Base-by-base conservation (phyloP, 2,113 vertebrate genomes). In the Odobenus rosmarus region DNA sequence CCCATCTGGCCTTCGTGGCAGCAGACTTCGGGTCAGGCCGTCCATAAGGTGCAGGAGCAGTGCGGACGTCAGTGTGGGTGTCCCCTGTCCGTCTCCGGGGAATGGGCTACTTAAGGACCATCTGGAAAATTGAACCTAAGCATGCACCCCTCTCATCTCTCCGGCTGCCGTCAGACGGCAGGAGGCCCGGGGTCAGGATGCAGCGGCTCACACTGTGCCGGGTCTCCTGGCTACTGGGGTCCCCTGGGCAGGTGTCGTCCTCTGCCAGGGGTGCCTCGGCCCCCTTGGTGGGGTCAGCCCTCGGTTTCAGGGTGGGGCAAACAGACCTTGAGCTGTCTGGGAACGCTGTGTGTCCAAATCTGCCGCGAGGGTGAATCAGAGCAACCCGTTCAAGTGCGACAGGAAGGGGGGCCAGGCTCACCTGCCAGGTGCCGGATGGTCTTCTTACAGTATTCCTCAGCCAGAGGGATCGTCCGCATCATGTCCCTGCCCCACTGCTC, bases 401-500 rank as follows among this genome's bases (percentile, higher is more conserved):
- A 10, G 62, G 31, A 24, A 13, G 24, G 39, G 85, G 46, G 8
- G 53, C n/a, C 28, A 5, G 39, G 3, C 31, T 98, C 98, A 99
- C 99, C 99, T 99, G 99, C 99, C 99, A 99, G 99, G 98, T 99
- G 99, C 21, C 99, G 99, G 97, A 99, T 99, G n/a, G 99, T 99
- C 97, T 99, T 99, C 98, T 98, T 99, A 97, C 99, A 99, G 98
- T 99, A 99, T 53, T 99, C 99, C 96, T 99, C 99, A 0, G 99
- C 99, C 97, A 99, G 99, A 0, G 99, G 99, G 11, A 99, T 98
- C 5, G 99, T 98, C 95, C 99, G 99, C 98, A 99, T 98, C 98
- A 99, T 99, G 18, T 99, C 99, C 28, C 99, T 99, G 61, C 99
- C 99, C 99, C 99, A 99, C 88, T 98, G 99, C 7, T 94, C 99